Evolutionary conservation across 2,888 invertebrate genomes (phyloP).

Genomic region (Pteria penguin): DNA sequence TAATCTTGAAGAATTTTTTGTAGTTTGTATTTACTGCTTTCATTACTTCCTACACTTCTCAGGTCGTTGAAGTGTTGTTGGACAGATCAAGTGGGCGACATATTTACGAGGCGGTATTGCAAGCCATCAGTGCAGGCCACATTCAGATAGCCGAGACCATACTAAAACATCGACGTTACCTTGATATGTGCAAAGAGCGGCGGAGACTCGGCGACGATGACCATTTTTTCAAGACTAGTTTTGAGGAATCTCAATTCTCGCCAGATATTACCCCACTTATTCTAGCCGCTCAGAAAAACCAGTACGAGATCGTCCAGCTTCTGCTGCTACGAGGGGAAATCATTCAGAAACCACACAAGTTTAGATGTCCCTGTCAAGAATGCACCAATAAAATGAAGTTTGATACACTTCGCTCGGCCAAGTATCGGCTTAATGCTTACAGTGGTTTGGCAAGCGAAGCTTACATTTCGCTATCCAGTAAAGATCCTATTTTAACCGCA

Average conservation of each 20-base stretch:
- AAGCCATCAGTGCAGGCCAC: slow-evolving; percentile 78
- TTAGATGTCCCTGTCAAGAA: slow-evolving; percentile 74
- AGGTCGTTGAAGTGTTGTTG: slow-evolving; percentile 76
- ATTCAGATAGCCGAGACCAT: slow-evolving; percentile 78
- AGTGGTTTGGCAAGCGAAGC: slow-evolving; percentile 77
- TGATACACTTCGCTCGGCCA: slow-evolving; percentile 78
- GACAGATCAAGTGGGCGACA: slow-evolving; percentile 74
- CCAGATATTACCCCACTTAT: slow-evolving; percentile 78
- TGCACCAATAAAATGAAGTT: slow-evolving; percentile 74
- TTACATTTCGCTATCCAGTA: slow-evolving; percentile 77
- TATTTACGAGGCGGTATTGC: slow-evolving; percentile 77
- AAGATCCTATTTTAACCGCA: slow-evolving; percentile 78
- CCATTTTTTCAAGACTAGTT: slow-evolving; percentile 69
- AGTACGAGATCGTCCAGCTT: slow-evolving; percentile 76
- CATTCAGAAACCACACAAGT: slow-evolving; percentile 77
- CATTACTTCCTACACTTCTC: neutral
- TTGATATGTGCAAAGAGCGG: slow-evolving; percentile 71
- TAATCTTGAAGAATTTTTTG: too few species aligned
- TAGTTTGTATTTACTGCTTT: neutral
- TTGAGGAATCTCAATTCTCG: slow-evolving; percentile 76
- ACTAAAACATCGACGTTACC: slow-evolving; percentile 76
- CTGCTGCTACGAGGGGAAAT: slow-evolving; percentile 74
- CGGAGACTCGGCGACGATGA: slow-evolving; percentile 69
- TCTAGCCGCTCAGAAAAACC: slow-evolving; percentile 77
- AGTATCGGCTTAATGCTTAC: slow-evolving; percentile 77